Conservation (phyloP, 2,113 vertebrate species). For the Oceanodroma tethys region DNA sequence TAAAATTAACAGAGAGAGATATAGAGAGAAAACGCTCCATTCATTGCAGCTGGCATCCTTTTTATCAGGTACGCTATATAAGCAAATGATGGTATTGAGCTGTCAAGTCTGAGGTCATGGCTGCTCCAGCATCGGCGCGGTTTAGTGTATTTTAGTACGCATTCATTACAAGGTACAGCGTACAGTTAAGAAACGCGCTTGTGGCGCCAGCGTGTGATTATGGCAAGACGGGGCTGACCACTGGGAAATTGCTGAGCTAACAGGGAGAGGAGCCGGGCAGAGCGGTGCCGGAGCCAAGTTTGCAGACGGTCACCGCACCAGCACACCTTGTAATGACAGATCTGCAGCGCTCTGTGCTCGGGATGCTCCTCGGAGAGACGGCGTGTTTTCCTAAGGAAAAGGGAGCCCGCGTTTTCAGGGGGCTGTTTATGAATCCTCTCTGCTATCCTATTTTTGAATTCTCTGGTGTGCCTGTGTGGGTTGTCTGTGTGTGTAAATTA, state of each 20-base stretch:
- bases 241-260: slow-evolving; percentile 92
- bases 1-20: background rate
- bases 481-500: background rate
- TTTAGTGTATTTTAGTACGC: slow-evolving; percentile 88
- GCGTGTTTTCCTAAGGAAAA: slow-evolving; percentile 38
- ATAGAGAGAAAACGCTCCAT: background rate
- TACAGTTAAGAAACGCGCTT: slow-evolving; percentile 82
- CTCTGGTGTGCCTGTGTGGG: background rate
- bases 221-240: slow-evolving; percentile 93
- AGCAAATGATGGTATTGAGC: slow-evolving; percentile 40
- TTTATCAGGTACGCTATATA: slow-evolving; percentile 38
- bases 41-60: slow-evolving; percentile 15
- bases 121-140: slow-evolving; percentile 68
- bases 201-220: slow-evolving; percentile 91
- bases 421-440: slow-evolving; percentile 29
- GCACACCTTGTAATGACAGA: slow-evolving; percentile 78
- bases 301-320: slow-evolving; percentile 67
- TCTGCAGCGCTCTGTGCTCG: slow-evolving; percentile 43
- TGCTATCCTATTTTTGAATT: slow-evolving; percentile 44
- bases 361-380: slow-evolving; percentile 30
- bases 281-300: slow-evolving; percentile 62
- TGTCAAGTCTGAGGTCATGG: slow-evolving; percentile 78
- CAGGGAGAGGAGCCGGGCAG: slow-evolving; percentile 73
- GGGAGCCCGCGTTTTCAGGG: slow-evolving; percentile 15
- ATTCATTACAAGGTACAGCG: slow-evolving; percentile 90